These are phyloP conservation scores for Rapana venosa DNA, from an alignment of 2,888 invertebrate genomes.

Conservation along the genomic window DNA sequence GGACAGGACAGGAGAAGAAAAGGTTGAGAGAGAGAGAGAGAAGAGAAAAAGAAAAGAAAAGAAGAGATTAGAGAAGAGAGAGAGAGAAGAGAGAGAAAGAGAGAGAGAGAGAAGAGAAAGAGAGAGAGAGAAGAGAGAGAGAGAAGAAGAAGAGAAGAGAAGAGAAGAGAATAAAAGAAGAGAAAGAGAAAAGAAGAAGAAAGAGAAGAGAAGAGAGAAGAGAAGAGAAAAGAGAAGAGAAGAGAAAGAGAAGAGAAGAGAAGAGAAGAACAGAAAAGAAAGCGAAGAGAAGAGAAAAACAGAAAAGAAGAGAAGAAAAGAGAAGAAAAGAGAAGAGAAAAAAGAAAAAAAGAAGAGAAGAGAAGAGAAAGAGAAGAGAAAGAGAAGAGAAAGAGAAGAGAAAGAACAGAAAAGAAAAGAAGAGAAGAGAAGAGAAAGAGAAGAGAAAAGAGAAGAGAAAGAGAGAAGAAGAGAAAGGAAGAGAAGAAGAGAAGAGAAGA, in stretches of 20 bases:
- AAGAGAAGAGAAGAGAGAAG: not conserved
- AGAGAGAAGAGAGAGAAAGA: not conserved
- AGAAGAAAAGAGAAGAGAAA: not conserved
- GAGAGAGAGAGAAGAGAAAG: no score
- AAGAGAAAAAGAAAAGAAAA: not conserved
- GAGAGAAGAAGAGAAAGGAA: not conserved
- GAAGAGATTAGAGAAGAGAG: no score
- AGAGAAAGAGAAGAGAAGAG: not conserved
- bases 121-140: not conserved
- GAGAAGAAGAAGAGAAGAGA: not conserved
- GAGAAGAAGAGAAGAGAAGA: not conserved
- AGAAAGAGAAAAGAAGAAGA: not conserved
- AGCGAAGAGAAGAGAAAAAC: not conserved
- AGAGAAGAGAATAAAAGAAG: no score
- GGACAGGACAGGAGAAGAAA: not conserved
- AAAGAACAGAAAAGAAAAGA: not conserved
- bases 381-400: no score
- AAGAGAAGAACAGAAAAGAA: not conserved
- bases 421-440: no score
- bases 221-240: not conserved
- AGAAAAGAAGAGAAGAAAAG: no score
- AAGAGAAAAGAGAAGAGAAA: not conserved
- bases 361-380: not conserved
- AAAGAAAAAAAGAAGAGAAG: not conserved
- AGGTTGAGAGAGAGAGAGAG: not conserved